Evolutionary conservation across 2,888 invertebrate genomes (phyloP).

Genomic region (Hypena proboscidalis): DNA sequence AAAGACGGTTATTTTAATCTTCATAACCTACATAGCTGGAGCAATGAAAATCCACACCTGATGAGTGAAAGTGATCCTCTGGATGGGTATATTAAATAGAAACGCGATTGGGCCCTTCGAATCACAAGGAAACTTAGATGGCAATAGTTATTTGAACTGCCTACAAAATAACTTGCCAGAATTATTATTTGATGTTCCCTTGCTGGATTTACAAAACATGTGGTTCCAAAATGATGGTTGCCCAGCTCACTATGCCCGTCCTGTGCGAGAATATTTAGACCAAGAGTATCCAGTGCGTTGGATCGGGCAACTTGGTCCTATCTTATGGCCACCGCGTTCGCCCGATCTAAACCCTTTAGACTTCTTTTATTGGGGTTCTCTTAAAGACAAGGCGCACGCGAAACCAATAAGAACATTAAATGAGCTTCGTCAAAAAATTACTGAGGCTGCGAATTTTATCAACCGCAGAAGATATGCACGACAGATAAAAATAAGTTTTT

Average conservation of each 20-base stretch:
- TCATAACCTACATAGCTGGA: slow-evolving; percentile 2
- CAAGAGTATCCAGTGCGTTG: slow-evolving; percentile 8
- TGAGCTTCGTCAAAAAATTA: slow-evolving; percentile 14
- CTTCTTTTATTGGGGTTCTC: background rate
- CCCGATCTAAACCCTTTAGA: too few species aligned
- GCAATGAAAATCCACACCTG: slow-evolving; percentile 4
- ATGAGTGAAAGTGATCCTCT: slow-evolving; percentile 8
- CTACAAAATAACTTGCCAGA: too few species aligned
- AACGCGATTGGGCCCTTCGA: too few species aligned
- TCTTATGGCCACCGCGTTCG: too few species aligned
- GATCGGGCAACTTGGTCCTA: too few species aligned
- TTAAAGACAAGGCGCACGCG: background rate
- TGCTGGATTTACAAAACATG: slow-evolving; percentile 3
- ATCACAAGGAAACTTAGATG: too few species aligned
- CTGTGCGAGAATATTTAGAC: slow-evolving; percentile 6
- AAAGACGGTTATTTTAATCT: slow-evolving; percentile 3
- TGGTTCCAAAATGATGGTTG: slow-evolving; percentile 10
- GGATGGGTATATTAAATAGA: background rate
- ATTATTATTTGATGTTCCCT: slow-evolving; percentile 1
- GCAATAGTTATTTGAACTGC: too few species aligned
- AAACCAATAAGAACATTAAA: slow-evolving; percentile 4
- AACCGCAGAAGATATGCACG: slow-evolving; percentile 14
- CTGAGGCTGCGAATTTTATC: slow-evolving; percentile 13
- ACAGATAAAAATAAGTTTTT: slow-evolving; percentile 15
- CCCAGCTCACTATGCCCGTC: too few species aligned